A percentile compares a stretch with the other conserved stretches of the same genome.
phyloP scores from a whole-genome alignment of 2,888 invertebrate species.

The Orchesellides sinensis region DNA sequence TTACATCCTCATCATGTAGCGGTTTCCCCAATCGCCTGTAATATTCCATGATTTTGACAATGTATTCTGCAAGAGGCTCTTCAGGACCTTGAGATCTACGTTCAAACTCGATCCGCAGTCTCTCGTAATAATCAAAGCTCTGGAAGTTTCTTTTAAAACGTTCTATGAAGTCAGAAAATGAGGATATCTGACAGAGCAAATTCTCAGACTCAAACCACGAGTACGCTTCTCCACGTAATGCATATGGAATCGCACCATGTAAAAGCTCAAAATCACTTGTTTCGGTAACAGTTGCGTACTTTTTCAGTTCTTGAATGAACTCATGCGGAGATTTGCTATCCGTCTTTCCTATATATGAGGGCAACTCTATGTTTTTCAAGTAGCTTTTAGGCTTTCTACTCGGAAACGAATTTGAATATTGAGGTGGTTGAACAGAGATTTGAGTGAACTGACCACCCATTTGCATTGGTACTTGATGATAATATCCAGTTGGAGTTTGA shows the following conservation, averaged over 20 bases:
- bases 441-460: no score
- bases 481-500: no score
- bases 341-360: background rate
- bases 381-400: no score
- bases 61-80: slow-evolving; percentile 6
- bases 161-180: background rate
- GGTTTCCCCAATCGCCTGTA: background rate
- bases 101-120: background rate
- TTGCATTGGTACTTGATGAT: no score
- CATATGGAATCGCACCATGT: background rate
- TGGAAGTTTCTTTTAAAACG: background rate
- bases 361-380: slow-evolving; percentile 16
- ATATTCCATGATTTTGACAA: slow-evolving; percentile 2
- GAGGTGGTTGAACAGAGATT: no score
- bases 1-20: background rate
- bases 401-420: no score
- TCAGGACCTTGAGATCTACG: background rate
- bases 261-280: background rate
- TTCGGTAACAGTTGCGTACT: background rate
- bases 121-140: background rate
- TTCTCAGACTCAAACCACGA: slow-evolving; percentile 15
- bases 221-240: background rate
- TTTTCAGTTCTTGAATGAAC: slow-evolving; percentile 8
- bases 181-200: background rate
- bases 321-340: slow-evolving; percentile 12